Percentiles rank a stretch among this genome's conserved stretches.
These are phyloP conservation scores for Perca schrenkii DNA, from an alignment of 2,113 vertebrate genomes.

Conservation along the genomic window DNA sequence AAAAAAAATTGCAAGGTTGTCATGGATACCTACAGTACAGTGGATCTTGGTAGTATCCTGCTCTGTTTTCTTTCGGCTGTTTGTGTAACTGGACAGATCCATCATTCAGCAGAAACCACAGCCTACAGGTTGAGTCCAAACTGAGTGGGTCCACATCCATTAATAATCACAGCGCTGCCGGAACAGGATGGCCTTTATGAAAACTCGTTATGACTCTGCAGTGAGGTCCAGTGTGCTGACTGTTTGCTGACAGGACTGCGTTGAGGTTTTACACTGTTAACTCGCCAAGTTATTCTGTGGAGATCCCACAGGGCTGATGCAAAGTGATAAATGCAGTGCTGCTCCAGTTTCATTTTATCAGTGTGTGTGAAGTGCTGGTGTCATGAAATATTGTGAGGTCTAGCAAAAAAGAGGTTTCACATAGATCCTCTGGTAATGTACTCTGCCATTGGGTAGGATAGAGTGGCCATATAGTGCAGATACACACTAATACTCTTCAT, in stretches of 20 bases:
- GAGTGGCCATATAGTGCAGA: background rate
- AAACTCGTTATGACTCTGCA: conserved; percentile 8
- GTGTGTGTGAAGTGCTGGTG: conserved; percentile 38
- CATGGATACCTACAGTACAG: conserved; percentile 61
- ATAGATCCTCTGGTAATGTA: conserved; percentile 22
- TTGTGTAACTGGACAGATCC: conserved; percentile 46
- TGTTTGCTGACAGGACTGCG: conserved; percentile 28
- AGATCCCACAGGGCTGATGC: conserved; percentile 44
- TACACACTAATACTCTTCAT: background rate
- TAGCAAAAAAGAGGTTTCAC: conserved; percentile 25
- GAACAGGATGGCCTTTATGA: conserved; percentile 33
- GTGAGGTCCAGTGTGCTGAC: background rate
- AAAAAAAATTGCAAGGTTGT: conserved; percentile 44
- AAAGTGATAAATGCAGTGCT: conserved; percentile 53
- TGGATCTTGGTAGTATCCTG: conserved; percentile 24
- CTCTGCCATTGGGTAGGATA: conserved; percentile 2
- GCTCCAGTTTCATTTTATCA: conserved; percentile 57
- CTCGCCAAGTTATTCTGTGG: conserved; percentile 31
- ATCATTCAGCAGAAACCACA: conserved; percentile 48
- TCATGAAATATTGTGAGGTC: conserved; percentile 48
- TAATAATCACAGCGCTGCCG: conserved; percentile 35
- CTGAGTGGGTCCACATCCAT: conserved; percentile 13
- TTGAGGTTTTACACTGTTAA: conserved; percentile 15
- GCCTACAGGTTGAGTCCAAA: conserved; percentile 52
- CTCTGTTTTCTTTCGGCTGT: conserved; percentile 49